Evolutionary conservation across 2,113 vertebrate genomes (phyloP), one percentile per base, ranked within the genome.

Genomic region (Oxygymnocypris stewartii): DNA sequence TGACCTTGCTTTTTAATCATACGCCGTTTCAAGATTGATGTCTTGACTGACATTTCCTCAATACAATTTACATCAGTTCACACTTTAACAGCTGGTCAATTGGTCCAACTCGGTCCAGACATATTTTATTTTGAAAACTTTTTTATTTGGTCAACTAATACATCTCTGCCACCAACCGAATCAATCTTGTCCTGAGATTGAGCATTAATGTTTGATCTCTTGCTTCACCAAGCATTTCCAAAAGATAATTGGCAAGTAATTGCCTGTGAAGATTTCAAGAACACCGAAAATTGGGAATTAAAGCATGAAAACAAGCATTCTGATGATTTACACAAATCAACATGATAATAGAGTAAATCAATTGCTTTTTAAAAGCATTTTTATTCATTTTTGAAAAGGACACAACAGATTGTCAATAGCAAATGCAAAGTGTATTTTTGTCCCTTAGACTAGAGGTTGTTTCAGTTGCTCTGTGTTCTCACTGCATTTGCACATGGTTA

Each of bases 1-100:
- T 35, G n/a, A 25, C 65, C 37, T 73, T 86, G 78, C 76, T 35
- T 0, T 86, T 81, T 75, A 75, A 47, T 61, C n/a, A 44, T 35
- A 3, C 59, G 25, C 31, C 54, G n/a, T 59, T 86, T 57, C 49
- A 80, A 61, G 49, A 73, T 86, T 80, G 63, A 71, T 79, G 77
- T 69, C 57, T 47, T 63, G 84, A 85, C 44, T 76, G 44, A 63
- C 44, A 77, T 78, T 85, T 65, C 20, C 6, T 18, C 28, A 35
- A 67, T 71, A 51, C 69, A 31, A 73, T 86, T 80, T 74, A 47
- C 7, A 44, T 25, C 76, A 40, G n/a, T 57, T 73, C 65, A 85
- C 16, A 44, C 63, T 59, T 85, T 51, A 79, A 51, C 47, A 57
- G 10, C 61, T 51, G 35, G 65, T 57, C 65, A 73, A 31, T 61